Percentiles rank a stretch among this genome's conserved stretches.
Evolutionary conservation across 2,113 vertebrate species (phyloP).

Genomic region (Alaudala cheleensis): DNA sequence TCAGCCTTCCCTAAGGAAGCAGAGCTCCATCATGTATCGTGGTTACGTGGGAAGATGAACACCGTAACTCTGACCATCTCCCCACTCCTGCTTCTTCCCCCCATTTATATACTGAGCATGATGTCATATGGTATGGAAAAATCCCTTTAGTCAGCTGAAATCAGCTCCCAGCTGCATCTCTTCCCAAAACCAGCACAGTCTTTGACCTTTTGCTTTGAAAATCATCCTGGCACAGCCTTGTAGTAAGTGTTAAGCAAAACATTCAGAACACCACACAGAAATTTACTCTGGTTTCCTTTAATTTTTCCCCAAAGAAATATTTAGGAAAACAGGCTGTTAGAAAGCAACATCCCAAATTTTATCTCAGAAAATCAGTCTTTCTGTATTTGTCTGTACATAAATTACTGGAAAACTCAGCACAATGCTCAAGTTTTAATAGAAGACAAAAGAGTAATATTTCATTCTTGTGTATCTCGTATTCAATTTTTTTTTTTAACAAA

Average conservation of each 20-base stretch:
- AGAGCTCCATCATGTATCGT: not conserved
- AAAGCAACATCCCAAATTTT: rapidly evolving
- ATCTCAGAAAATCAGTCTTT: not conserved
- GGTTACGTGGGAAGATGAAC: not conserved
- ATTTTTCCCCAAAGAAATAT: not conserved
- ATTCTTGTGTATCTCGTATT: not conserved
- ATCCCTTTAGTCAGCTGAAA: not conserved
- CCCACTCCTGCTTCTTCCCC: not conserved
- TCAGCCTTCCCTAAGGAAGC: not conserved
- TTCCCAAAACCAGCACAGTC: not conserved
- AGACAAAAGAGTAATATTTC: not conserved
- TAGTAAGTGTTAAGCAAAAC: not conserved
- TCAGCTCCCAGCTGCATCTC: not conserved
- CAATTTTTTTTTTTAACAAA: not conserved
- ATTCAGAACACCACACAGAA: not conserved
- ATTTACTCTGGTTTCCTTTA: not conserved
- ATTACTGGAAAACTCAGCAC: not conserved
- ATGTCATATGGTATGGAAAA: not conserved
- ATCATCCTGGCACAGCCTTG: not conserved
- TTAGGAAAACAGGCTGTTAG: not conserved
- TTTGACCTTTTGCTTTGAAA: not conserved
- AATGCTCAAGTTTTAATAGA: not conserved
- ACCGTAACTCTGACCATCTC: not conserved
- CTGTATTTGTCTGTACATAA: not conserved
- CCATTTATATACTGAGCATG: not conserved